Evolutionary conservation across 1,140 invertebrate genomes (phyloP).

Genomic region (Piezodorus guildinii): DNA sequence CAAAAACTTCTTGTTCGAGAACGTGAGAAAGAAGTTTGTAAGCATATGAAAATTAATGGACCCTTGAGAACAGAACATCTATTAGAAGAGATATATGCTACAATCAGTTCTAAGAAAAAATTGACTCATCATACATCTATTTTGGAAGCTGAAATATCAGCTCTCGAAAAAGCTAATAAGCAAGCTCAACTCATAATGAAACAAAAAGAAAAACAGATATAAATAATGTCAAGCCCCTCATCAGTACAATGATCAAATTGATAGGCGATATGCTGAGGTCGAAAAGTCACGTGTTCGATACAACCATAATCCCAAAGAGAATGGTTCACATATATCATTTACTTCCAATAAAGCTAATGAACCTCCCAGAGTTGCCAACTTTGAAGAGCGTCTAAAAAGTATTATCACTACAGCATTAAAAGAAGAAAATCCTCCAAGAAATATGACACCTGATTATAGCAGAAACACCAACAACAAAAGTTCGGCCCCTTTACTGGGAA

Average conservation of each 20-base stretch:
- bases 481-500: not conserved
- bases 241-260: not conserved
- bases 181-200: not conserved
- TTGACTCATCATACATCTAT: conserved; percentile 55
- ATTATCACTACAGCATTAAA: conserved; percentile 84
- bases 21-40: conserved; percentile 23
- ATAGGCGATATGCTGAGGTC: not conserved
- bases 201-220: not conserved
- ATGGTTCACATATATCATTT: not conserved
- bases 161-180: conserved; percentile 9
- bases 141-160: conserved; percentile 34
- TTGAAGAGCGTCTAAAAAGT: conserved; percentile 81
- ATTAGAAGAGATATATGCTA: conserved; percentile 71
- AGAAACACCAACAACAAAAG: not conserved
- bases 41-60: conserved; percentile 20
- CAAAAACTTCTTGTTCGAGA: conserved; percentile 22
- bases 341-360: conserved; percentile 44
- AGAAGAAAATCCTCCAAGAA: conserved; percentile 56
- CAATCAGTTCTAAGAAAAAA: conserved; percentile 65
- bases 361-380: conserved; percentile 73
- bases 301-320: not conserved
- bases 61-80: conserved; percentile 48
- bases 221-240: not conserved
- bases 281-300: not conserved
- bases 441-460: not conserved